A percentile compares a stretch with the other conserved stretches of the same genome.
phyloP scores from a whole-genome alignment of 1,140 invertebrate species.

The Eupristina koningsbergeri region DNA sequence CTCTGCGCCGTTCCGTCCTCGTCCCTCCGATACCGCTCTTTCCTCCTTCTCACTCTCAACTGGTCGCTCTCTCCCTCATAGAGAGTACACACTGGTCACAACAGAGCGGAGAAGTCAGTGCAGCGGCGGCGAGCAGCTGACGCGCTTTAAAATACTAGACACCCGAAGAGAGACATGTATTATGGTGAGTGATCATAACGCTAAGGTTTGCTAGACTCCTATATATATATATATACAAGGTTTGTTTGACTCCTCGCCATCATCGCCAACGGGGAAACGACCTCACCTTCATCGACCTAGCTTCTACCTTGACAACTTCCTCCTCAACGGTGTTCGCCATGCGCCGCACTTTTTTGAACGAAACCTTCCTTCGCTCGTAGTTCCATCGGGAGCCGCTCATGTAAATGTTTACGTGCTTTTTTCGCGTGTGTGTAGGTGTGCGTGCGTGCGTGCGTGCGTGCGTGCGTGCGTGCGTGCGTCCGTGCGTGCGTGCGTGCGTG shows the following conservation, averaged over 20 bases:
- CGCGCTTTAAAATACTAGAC: constrained; percentile 54
- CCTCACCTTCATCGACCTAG: no score
- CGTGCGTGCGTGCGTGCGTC: background rate
- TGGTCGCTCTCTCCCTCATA: constrained; percentile 7
- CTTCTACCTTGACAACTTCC: no score
- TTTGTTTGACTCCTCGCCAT: no score
- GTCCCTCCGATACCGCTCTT: background rate
- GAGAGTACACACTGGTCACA: constrained; percentile 43
- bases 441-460: background rate
- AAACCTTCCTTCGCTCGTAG: background rate
- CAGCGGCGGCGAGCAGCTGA: constrained; percentile 62
- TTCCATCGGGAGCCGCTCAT: no score
- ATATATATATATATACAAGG: no score
- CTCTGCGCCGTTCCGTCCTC: background rate
- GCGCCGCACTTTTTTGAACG: background rate
- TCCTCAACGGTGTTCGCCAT: background rate
- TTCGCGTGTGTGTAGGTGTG: no score
- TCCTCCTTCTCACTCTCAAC: background rate
- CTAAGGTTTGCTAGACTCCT: no score
- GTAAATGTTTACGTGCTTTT: no score
- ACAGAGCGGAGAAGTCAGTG: constrained; percentile 53
- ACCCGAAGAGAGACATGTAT: constrained; percentile 15
- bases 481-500: background rate
- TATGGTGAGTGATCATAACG: constrained; percentile 18
- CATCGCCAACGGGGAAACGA: no score